These are phyloP conservation scores for Orius insidiosus DNA, from an alignment of 1,140 invertebrate species.

Conservation along the genomic window DNA sequence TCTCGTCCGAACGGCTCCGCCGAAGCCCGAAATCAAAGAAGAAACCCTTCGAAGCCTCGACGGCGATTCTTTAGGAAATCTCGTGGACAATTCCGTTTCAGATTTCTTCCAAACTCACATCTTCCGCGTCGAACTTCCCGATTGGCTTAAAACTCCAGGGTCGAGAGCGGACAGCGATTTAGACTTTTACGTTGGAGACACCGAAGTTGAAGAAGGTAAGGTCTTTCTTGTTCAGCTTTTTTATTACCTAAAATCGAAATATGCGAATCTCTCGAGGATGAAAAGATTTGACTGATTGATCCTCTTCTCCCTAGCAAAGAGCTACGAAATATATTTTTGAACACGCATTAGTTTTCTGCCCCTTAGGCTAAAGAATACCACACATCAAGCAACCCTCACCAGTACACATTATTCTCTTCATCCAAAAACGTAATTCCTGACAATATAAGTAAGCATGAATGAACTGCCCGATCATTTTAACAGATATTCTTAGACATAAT, in stretches of 20 bases:
- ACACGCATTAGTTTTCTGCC: too few relatives aligned
- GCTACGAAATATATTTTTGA: too few relatives aligned
- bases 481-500: too few relatives aligned
- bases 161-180: conserved; percentile 11
- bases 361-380: too few relatives aligned
- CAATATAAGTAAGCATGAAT: too few relatives aligned
- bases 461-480: too few relatives aligned
- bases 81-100: conserved; percentile 19
- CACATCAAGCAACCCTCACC: too few relatives aligned
- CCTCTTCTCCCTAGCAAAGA: too few relatives aligned
- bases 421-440: too few relatives aligned
- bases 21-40: conserved; percentile 1
- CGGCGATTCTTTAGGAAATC: conserved; percentile 9
- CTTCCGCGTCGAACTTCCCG: conserved; percentile 18
- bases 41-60: conserved; percentile 7
- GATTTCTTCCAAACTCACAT: conserved; percentile 21
- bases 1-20: conserved; percentile 17
- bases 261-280: too few relatives aligned
- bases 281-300: too few relatives aligned
- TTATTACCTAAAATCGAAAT: not conserved
- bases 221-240: not conserved
- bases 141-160: not conserved
- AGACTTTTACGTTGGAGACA: conserved; percentile 17
- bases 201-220: conserved; percentile 17
- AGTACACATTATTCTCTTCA: too few relatives aligned